A percentile compares a stretch with the other conserved stretches of the same genome.
Conservation (phyloP, 2,113 vertebrate genomes). For the Lontra canadensis region DNA sequence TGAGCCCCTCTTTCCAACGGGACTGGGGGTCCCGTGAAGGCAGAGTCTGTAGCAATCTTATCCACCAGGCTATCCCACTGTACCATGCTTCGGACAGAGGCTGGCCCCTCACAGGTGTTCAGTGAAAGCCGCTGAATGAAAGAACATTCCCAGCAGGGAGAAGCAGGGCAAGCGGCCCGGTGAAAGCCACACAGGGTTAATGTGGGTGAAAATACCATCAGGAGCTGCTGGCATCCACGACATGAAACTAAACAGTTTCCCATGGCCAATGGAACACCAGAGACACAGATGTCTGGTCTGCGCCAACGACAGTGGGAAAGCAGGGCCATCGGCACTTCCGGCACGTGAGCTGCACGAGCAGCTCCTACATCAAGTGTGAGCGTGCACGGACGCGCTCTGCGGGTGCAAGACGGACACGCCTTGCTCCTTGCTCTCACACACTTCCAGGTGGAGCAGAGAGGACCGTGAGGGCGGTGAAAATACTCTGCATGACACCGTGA, state of each 20-base stretch:
- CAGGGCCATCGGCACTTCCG: fast-evolving
- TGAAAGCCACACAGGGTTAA: neutral
- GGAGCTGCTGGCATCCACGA: neutral
- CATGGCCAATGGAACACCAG: fast-evolving
- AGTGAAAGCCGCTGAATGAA: neutral
- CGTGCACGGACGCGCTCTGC: fast-evolving
- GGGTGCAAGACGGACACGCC: neutral
- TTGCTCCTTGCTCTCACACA: neutral
- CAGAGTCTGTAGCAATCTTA: neutral
- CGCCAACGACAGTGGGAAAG: fast-evolving
- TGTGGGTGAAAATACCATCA: neutral
- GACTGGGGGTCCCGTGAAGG: neutral
- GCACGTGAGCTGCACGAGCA: fast-evolving
- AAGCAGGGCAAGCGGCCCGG: fast-evolving
- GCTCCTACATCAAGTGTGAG: fast-evolving
- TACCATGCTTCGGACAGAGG: neutral
- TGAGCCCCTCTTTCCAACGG: neutral
- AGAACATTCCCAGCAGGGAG: neutral
- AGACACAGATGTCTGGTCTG: neutral
- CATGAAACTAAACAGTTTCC: neutral
- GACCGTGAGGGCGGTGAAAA: fast-evolving
- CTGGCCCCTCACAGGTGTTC: neutral
- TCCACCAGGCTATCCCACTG: fast-evolving
- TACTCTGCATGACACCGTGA: fast-evolving
- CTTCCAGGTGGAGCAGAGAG: neutral